Evolutionary conservation across 2,888 invertebrate species (phyloP), one percentile per base, ranked within the genome.

Genomic region (Meiosimyza platycephala): DNA sequence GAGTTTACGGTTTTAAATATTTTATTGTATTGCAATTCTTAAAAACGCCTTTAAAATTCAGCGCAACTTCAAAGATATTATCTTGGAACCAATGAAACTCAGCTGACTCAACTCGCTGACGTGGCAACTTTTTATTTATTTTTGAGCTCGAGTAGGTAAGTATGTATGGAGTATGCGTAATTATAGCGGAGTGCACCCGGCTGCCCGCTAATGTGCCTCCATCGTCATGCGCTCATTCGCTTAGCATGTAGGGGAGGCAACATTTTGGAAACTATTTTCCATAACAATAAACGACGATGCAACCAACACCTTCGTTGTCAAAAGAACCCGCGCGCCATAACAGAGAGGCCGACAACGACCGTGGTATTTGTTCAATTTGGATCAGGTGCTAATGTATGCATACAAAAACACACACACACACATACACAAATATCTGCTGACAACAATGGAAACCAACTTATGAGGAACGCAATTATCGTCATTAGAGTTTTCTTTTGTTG

Each of bases 261-360:
- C 52, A 54, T 70, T 70, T 40, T 66, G 66, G 60, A 77, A 78
- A 78, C 81, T 82, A 79, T 82, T 82, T 82, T 80, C 80, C 82
- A 82, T 82, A 82, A 82, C 83, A 82, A 82, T 80, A 68, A 75
- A 76, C 72, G 70, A 74, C 62, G 16, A 40, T 40, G 40, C 40
- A 40, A 40, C 40, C 68, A 48, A 50, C 68, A 50, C 48, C 59
- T 57, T 57, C 59, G n/a, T 22, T 68, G 68, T 68, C 62, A 70
- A 70, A 70, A 63, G 70, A 63, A 54, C 22, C 62, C 62, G 67
- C 57, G 69, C 40, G 69, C 28, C 51, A 59, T 54, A 67, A 55
- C 28, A 40, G n/a, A 63, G 28, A 5, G 47, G 60, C 47, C 59
- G 66, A 48, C 62, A 68, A 62, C 67, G 9, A 62, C 15, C 51